phyloP scores from a whole-genome alignment of 2,888 invertebrate genomes.

The Thera obeliscata region DNA sequence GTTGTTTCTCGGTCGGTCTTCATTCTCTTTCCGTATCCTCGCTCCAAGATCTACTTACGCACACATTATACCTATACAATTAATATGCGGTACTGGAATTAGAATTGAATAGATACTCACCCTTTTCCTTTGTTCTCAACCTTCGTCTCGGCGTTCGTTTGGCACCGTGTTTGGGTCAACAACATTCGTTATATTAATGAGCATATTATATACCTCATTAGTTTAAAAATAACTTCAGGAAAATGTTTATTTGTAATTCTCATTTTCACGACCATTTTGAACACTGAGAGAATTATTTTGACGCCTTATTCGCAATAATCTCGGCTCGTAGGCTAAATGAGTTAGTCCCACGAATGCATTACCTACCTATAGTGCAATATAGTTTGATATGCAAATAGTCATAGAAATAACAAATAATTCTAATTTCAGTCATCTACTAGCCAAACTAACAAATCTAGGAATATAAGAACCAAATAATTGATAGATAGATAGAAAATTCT shows the following conservation, averaged over 20 bases:
- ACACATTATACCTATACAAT: conserved; percentile 15
- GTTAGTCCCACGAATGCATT: too few relatives aligned
- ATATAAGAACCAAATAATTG: too few relatives aligned
- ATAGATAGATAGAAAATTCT: too few relatives aligned
- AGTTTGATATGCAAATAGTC: too few relatives aligned
- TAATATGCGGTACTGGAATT: conserved; percentile 28
- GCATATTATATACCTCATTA: conserved; percentile 36
- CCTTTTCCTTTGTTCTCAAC: conserved; percentile 39
- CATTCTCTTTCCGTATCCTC: background rate
- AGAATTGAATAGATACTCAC: conserved; percentile 32
- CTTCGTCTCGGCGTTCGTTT: conserved; percentile 38
- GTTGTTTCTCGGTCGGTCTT: background rate
- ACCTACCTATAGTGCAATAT: too few relatives aligned
- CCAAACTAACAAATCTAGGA: too few relatives aligned
- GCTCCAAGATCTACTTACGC: background rate
- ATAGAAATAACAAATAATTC: too few relatives aligned
- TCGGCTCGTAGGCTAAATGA: too few relatives aligned
- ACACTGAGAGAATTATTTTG: conserved; percentile 13
- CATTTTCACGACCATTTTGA: conserved; percentile 18
- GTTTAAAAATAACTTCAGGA: conserved; percentile 43
- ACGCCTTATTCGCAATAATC: background rate
- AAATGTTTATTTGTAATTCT: conserved; percentile 33
- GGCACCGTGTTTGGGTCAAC: conserved; percentile 38
- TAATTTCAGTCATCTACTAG: too few relatives aligned
- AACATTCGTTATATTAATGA: conserved; percentile 30